These are phyloP conservation scores for Xylota segnis DNA, from an alignment of 2,888 invertebrate genomes.

Conservation along the genomic window DNA sequence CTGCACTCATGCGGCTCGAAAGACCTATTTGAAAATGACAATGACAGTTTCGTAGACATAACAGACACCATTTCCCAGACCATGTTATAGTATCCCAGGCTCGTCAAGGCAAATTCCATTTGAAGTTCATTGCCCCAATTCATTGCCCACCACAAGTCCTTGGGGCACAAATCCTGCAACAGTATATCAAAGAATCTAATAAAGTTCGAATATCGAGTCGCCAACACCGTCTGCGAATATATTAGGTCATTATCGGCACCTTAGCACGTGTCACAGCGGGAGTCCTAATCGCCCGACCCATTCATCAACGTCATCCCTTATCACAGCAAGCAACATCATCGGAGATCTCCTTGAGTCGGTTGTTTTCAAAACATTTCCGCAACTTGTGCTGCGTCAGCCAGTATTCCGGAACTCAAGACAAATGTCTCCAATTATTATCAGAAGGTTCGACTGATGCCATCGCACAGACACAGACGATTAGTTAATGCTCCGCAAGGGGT, in stretches of 20 bases:
- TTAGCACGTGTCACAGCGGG: conserved; percentile 63
- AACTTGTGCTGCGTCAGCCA: conserved; percentile 40
- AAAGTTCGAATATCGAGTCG: neutral
- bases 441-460: conserved; percentile 57
- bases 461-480: conserved; percentile 59
- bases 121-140: neutral
- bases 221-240: conserved; percentile 33
- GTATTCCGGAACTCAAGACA: conserved; percentile 52
- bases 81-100: no score
- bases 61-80: no score
- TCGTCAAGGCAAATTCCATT: no score
- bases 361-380: conserved; percentile 40
- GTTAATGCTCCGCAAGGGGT: conserved; percentile 50
- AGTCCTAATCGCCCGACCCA: conserved; percentile 52
- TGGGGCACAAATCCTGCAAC: neutral
- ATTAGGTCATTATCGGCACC: conserved; percentile 69
- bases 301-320: conserved; percentile 71
- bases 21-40: no score
- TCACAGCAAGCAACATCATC: conserved; percentile 54
- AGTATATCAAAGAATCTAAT: neutral
- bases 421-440: conserved; percentile 71
- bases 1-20: no score
- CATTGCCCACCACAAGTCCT: neutral
- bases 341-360: conserved; percentile 28
- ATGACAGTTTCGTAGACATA: no score